A percentile compares a stretch with the other conserved stretches of the same genome.
These are phyloP conservation scores for Eueides isabella DNA, from an alignment of 1,140 invertebrate genomes.

Conservation along the genomic window DNA sequence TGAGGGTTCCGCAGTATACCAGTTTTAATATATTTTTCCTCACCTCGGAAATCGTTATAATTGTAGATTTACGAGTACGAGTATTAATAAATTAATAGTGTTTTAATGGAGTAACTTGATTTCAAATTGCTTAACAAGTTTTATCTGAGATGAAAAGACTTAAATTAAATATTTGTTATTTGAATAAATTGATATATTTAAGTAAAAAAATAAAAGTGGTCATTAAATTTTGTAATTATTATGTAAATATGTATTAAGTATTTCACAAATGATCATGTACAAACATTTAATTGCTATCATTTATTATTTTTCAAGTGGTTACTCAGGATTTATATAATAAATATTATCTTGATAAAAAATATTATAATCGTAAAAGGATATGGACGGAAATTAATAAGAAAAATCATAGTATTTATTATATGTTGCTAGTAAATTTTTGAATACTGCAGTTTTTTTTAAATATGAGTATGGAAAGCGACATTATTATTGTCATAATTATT, in stretches of 20 bases:
- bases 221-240: neutral
- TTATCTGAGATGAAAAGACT: neutral
- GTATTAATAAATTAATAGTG: neutral
- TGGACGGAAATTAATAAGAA: too few relatives aligned
- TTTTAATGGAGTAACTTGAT: constrained; percentile 1
- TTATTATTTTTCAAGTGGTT: too few relatives aligned
- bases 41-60: neutral
- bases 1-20: neutral
- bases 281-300: too few relatives aligned
- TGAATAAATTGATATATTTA: neutral
- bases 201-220: neutral
- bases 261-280: too few relatives aligned
- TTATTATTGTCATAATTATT: too few relatives aligned
- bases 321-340: too few relatives aligned
- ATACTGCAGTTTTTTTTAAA: too few relatives aligned
- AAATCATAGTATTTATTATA: too few relatives aligned
- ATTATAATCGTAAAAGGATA: too few relatives aligned
- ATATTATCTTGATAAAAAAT: too few relatives aligned
- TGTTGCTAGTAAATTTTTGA: too few relatives aligned
- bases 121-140: constrained; percentile 3
- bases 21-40: constrained; percentile 9
- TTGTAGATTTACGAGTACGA: neutral
- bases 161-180: neutral
- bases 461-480: too few relatives aligned
- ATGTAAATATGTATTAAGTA: neutral